phyloP scores from a whole-genome alignment of 2,113 vertebrate species.

The Rhipidura dahli region DNA sequence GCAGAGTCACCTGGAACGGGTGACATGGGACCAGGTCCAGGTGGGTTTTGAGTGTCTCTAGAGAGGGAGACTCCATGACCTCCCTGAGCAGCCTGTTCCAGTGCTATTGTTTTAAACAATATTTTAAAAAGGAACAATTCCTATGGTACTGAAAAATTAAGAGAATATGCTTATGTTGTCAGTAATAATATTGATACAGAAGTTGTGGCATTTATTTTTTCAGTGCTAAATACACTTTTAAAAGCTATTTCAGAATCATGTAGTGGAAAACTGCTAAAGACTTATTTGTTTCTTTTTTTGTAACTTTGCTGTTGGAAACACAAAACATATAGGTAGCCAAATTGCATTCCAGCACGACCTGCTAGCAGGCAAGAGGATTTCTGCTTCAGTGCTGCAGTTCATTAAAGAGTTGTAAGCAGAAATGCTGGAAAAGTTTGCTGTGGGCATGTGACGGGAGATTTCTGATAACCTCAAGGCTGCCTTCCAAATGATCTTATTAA shows the following conservation, averaged over 20 bases:
- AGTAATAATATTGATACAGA: neutral
- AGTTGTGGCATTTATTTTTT: neutral
- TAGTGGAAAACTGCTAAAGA: neutral
- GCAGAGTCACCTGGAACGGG: neutral
- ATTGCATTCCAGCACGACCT: conserved; percentile 8
- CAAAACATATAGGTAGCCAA: neutral
- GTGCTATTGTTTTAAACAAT: neutral
- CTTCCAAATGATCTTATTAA: conserved; percentile 68
- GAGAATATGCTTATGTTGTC: neutral
- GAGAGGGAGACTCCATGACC: neutral
- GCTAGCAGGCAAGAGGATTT: conserved; percentile 35
- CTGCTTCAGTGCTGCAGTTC: conserved; percentile 44
- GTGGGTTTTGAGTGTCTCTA: neutral
- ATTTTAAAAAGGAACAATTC: neutral
- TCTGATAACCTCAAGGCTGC: conserved; percentile 66
- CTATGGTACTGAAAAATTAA: neutral
- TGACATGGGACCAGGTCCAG: neutral
- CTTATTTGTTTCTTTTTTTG: neutral
- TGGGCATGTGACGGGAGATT: conserved; percentile 43
- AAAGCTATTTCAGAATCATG: neutral
- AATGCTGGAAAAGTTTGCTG: conserved; percentile 27
- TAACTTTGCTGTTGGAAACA: neutral
- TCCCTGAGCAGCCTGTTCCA: neutral
- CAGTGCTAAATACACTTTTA: neutral
- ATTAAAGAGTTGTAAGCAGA: conserved; percentile 55